Evolutionary conservation across 2,113 vertebrate genomes (phyloP).

Genomic region (Crypturellus undulatus): DNA sequence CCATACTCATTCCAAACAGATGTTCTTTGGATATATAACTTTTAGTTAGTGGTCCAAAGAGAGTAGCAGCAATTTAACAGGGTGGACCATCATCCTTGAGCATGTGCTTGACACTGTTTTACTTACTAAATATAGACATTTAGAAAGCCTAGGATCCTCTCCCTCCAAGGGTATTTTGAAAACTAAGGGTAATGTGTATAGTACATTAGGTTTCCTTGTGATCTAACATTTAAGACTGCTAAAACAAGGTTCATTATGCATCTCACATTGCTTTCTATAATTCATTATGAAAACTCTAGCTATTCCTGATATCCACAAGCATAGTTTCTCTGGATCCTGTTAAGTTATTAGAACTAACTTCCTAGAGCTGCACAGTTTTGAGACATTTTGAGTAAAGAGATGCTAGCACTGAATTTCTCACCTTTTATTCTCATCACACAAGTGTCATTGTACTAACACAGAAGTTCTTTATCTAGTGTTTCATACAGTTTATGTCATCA

Average conservation of each 20-base stretch:
- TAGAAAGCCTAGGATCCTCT: background rate
- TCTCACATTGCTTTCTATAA: background rate
- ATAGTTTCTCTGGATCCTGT: background rate
- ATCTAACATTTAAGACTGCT: background rate
- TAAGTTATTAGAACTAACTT: background rate
- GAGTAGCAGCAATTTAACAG: no score
- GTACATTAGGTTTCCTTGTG: background rate
- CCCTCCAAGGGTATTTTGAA: background rate
- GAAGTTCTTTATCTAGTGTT: background rate
- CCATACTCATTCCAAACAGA: no score
- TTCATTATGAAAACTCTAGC: background rate
- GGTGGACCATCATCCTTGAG: no score
- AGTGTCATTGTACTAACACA: background rate
- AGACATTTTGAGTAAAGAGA: background rate
- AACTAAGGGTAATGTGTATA: background rate
- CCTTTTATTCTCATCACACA: background rate
- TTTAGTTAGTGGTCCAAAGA: no score
- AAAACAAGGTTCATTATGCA: background rate
- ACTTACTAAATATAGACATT: background rate
- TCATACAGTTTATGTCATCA: background rate
- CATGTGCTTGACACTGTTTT: no score
- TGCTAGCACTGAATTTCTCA: background rate
- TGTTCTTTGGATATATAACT: no score
- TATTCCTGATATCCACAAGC: background rate
- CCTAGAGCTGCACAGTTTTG: background rate